A percentile compares a stretch with the other conserved stretches of the same genome.
These are phyloP conservation scores for Ceratoteleas bidentatus DNA, from an alignment of 1,140 invertebrate genomes.

Conservation along the genomic window DNA sequence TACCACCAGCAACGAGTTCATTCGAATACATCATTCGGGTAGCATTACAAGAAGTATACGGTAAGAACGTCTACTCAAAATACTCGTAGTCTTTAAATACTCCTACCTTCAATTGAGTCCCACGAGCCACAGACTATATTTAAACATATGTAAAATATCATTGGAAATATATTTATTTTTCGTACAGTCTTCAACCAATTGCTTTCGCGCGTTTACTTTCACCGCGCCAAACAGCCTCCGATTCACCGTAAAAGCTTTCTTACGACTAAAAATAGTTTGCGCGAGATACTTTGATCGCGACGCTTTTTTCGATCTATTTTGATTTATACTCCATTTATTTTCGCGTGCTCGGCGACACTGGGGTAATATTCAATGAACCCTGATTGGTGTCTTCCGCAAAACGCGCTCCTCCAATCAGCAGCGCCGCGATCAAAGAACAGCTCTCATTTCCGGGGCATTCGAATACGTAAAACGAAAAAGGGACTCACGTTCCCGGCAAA, in stretches of 20 bases:
- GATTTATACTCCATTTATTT: constrained; percentile 32
- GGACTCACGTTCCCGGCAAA: constrained; percentile 19
- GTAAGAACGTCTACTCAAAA: constrained; percentile 82
- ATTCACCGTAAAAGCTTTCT: constrained; percentile 7
- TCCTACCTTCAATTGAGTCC: no score
- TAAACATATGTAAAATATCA: no score
- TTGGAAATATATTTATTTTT: no score
- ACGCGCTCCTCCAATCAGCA: constrained; percentile 35
- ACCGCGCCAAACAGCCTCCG: constrained; percentile 4
- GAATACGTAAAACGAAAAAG: constrained; percentile 41
- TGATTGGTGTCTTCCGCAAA: constrained; percentile 50
- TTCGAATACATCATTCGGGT: constrained; percentile 96
- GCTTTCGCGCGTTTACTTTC: no score
- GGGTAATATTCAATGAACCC: constrained; percentile 25
- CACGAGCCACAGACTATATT: no score
- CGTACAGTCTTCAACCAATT: no score
- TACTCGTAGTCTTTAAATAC: no score
- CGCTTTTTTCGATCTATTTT: constrained; percentile 14
- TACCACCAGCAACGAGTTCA: constrained; percentile 98
- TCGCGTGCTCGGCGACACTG: constrained; percentile 20
- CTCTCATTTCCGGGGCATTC: constrained; percentile 52
- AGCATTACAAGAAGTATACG: constrained; percentile 97
- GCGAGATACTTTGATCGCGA: constrained; percentile 37
- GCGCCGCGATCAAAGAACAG: constrained; percentile 34
- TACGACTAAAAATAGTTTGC: constrained; percentile 18